A percentile compares a stretch with the other conserved stretches of the same genome.
phyloP scores from a whole-genome alignment of 2,797 vertebrate species.

The Bucorvus abyssinicus region DNA sequence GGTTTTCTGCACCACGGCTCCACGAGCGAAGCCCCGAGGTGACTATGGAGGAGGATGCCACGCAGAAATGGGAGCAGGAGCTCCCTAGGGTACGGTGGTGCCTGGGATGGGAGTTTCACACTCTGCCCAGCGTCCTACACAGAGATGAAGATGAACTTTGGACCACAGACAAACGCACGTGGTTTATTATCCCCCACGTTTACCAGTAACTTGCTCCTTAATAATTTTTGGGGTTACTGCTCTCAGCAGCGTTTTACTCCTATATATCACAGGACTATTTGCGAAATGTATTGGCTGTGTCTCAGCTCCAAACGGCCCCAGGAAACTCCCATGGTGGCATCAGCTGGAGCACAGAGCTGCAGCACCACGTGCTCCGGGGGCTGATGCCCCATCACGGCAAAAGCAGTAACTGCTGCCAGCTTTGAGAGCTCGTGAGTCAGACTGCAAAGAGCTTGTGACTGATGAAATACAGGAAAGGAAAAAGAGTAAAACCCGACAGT shows the following conservation, averaged over 20 bases:
- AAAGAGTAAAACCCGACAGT: not conserved
- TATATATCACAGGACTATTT: not conserved
- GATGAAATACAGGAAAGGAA: not conserved
- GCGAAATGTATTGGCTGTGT: not conserved
- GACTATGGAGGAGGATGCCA: not conserved
- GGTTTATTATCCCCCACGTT: not conserved
- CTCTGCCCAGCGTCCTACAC: not conserved
- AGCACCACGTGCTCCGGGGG: accelerated
- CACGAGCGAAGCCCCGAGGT: not conserved
- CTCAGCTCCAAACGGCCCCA: not conserved
- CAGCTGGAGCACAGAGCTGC: not conserved
- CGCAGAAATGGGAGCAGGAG: not conserved
- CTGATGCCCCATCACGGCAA: not conserved
- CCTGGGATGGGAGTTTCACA: not conserved
- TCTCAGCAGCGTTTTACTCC: no score
- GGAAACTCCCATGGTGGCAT: not conserved
- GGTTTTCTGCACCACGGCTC: not conserved
- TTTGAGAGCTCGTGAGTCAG: accelerated
- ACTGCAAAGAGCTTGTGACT: not conserved
- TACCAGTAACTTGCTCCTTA: not conserved
- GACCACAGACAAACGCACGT: not conserved
- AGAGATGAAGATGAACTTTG: not conserved
- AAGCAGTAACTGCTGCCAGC: not conserved
- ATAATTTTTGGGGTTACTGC: not conserved
- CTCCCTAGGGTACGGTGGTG: not conserved